Base-by-base conservation (phyloP, 2,888 invertebrate species). In the Antheraea assamensis region DNA sequence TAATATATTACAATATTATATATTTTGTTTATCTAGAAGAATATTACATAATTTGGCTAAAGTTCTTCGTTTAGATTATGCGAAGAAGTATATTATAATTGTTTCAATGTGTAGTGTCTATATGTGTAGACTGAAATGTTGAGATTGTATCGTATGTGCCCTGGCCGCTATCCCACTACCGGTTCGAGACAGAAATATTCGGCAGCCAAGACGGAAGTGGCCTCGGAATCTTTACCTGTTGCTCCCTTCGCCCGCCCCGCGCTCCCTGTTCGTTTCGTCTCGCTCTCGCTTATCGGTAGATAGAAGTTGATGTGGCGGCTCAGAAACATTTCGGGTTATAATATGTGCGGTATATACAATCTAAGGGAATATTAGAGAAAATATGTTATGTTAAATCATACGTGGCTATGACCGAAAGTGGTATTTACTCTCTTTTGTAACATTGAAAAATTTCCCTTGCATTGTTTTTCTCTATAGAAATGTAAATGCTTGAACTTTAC, bases 201-300 rank as follows among this genome's bases (percentile, higher is more conserved):
- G 94, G 93, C 94, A 92, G 94, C 94, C 91, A 94, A 94, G 94
- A 93, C 94, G 94, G 94, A 94, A 94, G 94, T 94, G 93, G 93
- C 94, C 94, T 94, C 94, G 94, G 94, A 94, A 94, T 94, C 94
- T 93, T 94, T 94, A 94, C 94, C 94, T 94, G 94, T 94, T 94
- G 94, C 94, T 94, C 94, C 94, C 93, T 93, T 92, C 92, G 88
- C 92, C 91, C 92, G 90, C 87, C 84, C 90, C 87, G 85, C 89
- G 80, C 86, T 87, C 89, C 87, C 86, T 81, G 82, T 83, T 86
- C 81, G 79, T 81, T 81, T 82, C 76, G 78, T 94, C 94, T 90
- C 93, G 78, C 87, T 92, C 88, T 90, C 80, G 77, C 88, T 82
- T 87, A 76, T 78, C 74, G 78, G 82, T 80, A 80, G 76, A 79